Percentiles rank a stretch among this genome's conserved stretches.
These are phyloP conservation scores for Podotricha telesiphe DNA, from an alignment of 2,888 invertebrate genomes.

Conservation along the genomic window DNA sequence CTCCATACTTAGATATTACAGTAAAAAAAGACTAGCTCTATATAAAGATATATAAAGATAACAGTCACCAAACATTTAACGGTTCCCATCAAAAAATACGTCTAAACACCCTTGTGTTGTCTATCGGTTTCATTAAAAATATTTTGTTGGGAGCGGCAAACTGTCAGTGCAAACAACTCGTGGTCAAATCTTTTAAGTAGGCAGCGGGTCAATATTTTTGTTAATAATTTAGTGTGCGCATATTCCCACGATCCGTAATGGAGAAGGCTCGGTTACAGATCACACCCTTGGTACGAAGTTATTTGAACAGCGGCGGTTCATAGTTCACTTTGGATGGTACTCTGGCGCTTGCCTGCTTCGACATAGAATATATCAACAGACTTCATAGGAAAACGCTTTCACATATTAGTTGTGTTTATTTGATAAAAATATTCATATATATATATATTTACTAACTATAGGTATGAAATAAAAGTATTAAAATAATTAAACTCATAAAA, in stretches of 20 bases:
- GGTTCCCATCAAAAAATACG: constrained; percentile 58
- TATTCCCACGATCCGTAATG: constrained; percentile 74
- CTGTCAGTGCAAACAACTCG: constrained; percentile 75
- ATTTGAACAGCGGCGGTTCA: constrained; percentile 57
- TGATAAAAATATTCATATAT: not conserved
- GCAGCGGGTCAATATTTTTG: constrained; percentile 82
- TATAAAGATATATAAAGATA: not conserved
- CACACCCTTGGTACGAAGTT: constrained; percentile 62
- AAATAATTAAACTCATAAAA: not conserved
- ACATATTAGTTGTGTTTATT: constrained; percentile 4
- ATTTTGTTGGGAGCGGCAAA: constrained; percentile 76
- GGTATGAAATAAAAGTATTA: not conserved
- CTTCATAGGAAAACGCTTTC: constrained; percentile 26
- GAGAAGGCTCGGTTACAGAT: constrained; percentile 69
- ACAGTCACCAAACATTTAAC: constrained; percentile 39
- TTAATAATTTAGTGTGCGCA: constrained; percentile 79
- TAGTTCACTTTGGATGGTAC: constrained; percentile 41
- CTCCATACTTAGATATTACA: no score
- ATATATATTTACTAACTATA: not conserved
- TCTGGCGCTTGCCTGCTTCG: constrained; percentile 26
- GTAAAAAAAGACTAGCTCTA: no score
- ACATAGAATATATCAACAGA: constrained; percentile 10
- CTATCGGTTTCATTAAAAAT: constrained; percentile 72
- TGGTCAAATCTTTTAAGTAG: constrained; percentile 83
- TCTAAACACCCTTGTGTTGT: constrained; percentile 47